Evolutionary conservation across 2,113 vertebrate genomes (phyloP), one percentile per base, ranked within the genome.

Genomic region (Copsychus sechellarum): DNA sequence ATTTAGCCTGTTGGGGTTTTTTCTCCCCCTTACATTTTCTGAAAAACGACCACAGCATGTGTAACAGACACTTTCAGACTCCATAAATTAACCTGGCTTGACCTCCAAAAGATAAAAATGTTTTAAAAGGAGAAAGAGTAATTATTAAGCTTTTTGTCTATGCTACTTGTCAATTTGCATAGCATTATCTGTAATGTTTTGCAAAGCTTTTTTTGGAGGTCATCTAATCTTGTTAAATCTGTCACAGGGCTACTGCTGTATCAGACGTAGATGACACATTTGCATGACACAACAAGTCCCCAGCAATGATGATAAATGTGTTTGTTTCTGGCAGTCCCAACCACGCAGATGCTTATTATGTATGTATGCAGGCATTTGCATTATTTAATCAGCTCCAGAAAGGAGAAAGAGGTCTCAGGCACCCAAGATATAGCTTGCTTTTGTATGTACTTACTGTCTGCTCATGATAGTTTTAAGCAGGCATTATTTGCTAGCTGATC

Each of bases 191-290:
- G 51, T 25, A 86, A 91, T 84, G 84, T 81, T 91, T 81, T 83
- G 88, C 71, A 94, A 82, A 80, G 76, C 47, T 57, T 53, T 90
- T 61, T 89, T 96, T 89, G 50, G 83, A 93, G 92, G 96, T 97
- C 92, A 92, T 88, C 58, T 96, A 82, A 96, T 95, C 91, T 97
- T 94, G 91, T 96, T 97, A 96, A 89, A 92, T 84, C 86, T 92
- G 84, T 91, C 86, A 88, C 61, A 84, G 85, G 73, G 50, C 70
- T 86, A 72, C 76, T 38, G 53, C 53, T 45, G 34, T 36, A 91
- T 81, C 80, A 33, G 85, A 65, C 38, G 60, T 40, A 29, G 62
- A 76, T 4, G 8, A 90, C 74, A 64, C 42, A 60, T 92, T 92
- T 88, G 64, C 72, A 71, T 5, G 2, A 93, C 64, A 76, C 67